Conservation (phyloP, 1,140 invertebrate genomes). For the Cherax quadricarinatus region DNA sequence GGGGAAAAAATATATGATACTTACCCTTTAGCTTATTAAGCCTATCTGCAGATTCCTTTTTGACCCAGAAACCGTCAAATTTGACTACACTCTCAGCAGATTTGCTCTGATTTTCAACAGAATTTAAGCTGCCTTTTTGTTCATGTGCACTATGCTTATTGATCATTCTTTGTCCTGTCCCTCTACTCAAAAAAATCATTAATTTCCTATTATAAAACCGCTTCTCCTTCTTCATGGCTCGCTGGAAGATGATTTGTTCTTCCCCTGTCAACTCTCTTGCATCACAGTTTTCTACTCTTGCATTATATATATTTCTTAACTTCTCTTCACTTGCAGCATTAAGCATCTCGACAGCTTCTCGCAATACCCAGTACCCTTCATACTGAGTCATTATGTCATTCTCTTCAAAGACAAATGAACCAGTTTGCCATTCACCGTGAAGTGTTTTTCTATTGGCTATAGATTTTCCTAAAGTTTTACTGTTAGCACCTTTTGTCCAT, state of each 20-base stretch:
- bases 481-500: too few species aligned
- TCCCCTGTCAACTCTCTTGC: conserved; percentile 15
- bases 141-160: background rate
- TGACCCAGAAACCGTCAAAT: conserved; percentile 57
- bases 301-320: background rate
- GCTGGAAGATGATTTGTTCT: conserved; percentile 37
- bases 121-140: too few species aligned
- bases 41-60: conserved; percentile 49
- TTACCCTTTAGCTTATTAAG: conserved; percentile 46
- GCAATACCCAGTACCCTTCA: conserved; percentile 42
- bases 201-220: conserved; percentile 2
- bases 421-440: too few species aligned
- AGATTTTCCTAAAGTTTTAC: too few species aligned
- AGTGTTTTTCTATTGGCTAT: too few species aligned
- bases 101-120: background rate
- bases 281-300: background rate
- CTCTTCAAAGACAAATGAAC: conserved; percentile 20
- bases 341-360: background rate
- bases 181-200: background rate
- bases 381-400: conserved; percentile 52
- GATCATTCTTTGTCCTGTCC: background rate
- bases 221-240: conserved; percentile 47
- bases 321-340: background rate
- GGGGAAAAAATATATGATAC: background rate
- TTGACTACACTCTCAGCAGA: background rate